These are phyloP conservation scores for Hemaris fuciformis DNA, from an alignment of 2,888 invertebrate species.

Conservation along the genomic window DNA sequence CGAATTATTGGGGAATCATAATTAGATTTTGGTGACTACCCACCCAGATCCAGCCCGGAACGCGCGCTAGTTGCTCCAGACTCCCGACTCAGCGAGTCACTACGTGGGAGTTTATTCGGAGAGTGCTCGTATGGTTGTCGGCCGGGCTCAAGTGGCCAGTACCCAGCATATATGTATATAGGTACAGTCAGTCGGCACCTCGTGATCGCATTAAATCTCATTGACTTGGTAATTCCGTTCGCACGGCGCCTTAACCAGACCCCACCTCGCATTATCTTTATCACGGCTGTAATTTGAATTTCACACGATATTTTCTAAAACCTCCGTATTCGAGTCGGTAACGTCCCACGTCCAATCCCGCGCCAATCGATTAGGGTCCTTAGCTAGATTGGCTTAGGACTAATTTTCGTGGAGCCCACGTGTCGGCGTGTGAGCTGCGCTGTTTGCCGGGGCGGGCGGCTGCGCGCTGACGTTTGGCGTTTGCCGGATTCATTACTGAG, in stretches of 20 bases:
- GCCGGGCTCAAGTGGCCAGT: neutral
- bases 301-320: constrained; percentile 21
- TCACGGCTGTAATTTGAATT: constrained; percentile 11
- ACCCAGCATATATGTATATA: neutral
- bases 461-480: constrained; percentile 71
- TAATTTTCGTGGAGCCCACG: constrained; percentile 49
- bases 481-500: constrained; percentile 80
- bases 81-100: neutral
- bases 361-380: constrained; percentile 7
- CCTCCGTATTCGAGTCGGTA: neutral
- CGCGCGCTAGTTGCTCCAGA: neutral
- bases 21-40: too few species aligned
- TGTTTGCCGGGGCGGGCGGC: constrained; percentile 53
- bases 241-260: constrained; percentile 2
- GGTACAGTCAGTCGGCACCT: neutral
- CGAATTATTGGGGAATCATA: too few species aligned
- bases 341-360: neutral
- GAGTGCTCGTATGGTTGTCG: neutral
- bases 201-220: neutral
- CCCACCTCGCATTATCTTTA: constrained; percentile 8
- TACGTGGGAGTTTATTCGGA: neutral
- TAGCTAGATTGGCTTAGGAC: constrained; percentile 36
- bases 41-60: too few species aligned
- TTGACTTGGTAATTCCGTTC: constrained; percentile 5
- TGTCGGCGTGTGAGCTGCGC: constrained; percentile 61